Conservation (phyloP, 2,797 vertebrate genomes). For the Pseudochirops cupreus region DNA sequence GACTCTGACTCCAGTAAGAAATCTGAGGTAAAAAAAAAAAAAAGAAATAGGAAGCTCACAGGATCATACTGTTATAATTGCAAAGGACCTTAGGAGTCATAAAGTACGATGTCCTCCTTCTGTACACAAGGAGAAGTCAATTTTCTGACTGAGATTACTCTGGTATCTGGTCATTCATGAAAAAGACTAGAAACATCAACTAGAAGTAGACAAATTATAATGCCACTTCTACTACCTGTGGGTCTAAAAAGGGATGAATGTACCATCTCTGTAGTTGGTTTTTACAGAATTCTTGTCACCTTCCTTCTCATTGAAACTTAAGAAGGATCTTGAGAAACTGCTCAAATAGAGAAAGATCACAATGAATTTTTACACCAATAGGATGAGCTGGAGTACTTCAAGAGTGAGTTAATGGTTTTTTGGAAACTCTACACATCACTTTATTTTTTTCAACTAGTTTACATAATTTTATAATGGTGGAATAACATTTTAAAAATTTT, state of each 20-base stretch:
- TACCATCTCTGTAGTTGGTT: not conserved
- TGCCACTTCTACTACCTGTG: not conserved
- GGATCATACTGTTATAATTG: not conserved
- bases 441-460: slow-evolving; percentile 81
- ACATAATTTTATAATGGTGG: slow-evolving; percentile 85
- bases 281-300: not conserved
- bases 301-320: not conserved
- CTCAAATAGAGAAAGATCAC: slow-evolving; percentile 48
- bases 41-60: not conserved
- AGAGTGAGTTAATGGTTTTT: slow-evolving; percentile 78
- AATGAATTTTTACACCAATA: slow-evolving; percentile 87
- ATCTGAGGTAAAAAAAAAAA: slow-evolving; percentile 53
- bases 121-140: not conserved
- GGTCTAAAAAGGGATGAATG: not conserved
- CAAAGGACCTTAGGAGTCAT: not conserved
- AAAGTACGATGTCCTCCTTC: not conserved
- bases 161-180: slow-evolving; percentile 23
- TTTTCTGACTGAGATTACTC: slow-evolving; percentile 3
- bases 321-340: not conserved
- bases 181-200: not conserved
- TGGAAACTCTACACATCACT: slow-evolving; percentile 74
- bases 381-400: slow-evolving; percentile 81
- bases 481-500: slow-evolving; percentile 92
- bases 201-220: slow-evolving; percentile 5
- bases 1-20: slow-evolving; percentile 1